Percentiles rank a stretch among this genome's conserved stretches.
Evolutionary conservation across 2,113 vertebrate species (phyloP).

Genomic region (Globicephala melas): DNA sequence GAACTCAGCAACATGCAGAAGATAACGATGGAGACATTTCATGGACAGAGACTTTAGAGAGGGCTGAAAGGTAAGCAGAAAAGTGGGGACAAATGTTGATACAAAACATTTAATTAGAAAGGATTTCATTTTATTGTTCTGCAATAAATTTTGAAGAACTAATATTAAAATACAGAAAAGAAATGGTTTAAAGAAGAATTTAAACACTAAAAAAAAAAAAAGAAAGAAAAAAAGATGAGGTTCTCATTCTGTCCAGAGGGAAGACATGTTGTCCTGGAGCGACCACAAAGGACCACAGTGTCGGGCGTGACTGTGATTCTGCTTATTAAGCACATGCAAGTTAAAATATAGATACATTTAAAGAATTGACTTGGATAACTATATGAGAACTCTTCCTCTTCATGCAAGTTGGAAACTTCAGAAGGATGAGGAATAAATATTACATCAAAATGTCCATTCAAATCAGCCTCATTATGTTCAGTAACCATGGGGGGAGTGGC

Average conservation of each 20-base stretch:
- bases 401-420: not conserved
- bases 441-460: not conserved
- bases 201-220: not conserved
- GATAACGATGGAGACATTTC: not conserved
- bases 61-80: not conserved
- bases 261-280: not conserved
- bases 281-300: not conserved
- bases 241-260: not conserved
- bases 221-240: not conserved
- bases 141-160: not conserved
- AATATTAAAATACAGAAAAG: not conserved
- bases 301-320: not conserved
- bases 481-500: not conserved
- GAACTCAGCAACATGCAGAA: not conserved
- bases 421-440: not conserved
- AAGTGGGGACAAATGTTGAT: not conserved
- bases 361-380: not conserved
- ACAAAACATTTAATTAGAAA: not conserved
- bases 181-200: not conserved
- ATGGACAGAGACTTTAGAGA: not conserved
- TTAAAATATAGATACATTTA: not conserved
- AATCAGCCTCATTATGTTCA: not conserved
- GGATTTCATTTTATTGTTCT: not conserved
- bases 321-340: not conserved
- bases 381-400: not conserved